Evolutionary conservation across 1,140 invertebrate genomes (phyloP).

Genomic region (Drosophila paulistorum): DNA sequence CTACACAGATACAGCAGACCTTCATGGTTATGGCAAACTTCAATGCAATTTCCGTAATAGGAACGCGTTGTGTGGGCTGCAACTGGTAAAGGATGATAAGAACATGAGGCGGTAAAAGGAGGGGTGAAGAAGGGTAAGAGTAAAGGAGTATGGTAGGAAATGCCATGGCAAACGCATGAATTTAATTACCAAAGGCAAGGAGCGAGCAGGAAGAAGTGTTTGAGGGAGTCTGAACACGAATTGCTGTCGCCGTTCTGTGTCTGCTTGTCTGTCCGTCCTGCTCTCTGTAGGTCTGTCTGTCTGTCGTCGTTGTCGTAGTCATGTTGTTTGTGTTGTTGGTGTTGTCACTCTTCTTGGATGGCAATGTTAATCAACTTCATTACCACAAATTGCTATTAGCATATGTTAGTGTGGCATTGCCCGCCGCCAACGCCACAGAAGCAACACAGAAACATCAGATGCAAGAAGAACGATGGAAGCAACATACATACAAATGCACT

Average conservation of each 20-base stretch:
- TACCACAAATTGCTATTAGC: constrained; percentile 81
- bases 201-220: constrained; percentile 19
- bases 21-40: constrained; percentile 57
- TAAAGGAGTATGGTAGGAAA: neutral
- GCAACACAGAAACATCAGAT: constrained; percentile 2
- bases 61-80: constrained; percentile 15
- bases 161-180: constrained; percentile 65
- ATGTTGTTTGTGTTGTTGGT: constrained; percentile 56
- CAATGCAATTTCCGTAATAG: constrained; percentile 75
- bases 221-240: constrained; percentile 18
- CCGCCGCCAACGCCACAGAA: constrained; percentile 21
- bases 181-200: constrained; percentile 71
- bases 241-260: constrained; percentile 15
- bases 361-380: constrained; percentile 80
- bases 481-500: constrained; percentile 54
- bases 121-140: constrained; percentile 6
- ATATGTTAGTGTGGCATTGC: constrained; percentile 72
- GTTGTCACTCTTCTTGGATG: constrained; percentile 78
- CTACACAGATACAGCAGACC: constrained; percentile 18
- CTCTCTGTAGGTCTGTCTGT: constrained; percentile 1
- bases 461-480: constrained; percentile 13
- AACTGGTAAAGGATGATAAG: constrained; percentile 3
- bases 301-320: constrained; percentile 20
- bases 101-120: neutral
- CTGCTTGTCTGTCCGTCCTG: constrained; percentile 3